Percentiles rank a stretch among this genome's conserved stretches.
Evolutionary conservation across 2,113 vertebrate species (phyloP).

Genomic region (Hemibagrus wyckioides): DNA sequence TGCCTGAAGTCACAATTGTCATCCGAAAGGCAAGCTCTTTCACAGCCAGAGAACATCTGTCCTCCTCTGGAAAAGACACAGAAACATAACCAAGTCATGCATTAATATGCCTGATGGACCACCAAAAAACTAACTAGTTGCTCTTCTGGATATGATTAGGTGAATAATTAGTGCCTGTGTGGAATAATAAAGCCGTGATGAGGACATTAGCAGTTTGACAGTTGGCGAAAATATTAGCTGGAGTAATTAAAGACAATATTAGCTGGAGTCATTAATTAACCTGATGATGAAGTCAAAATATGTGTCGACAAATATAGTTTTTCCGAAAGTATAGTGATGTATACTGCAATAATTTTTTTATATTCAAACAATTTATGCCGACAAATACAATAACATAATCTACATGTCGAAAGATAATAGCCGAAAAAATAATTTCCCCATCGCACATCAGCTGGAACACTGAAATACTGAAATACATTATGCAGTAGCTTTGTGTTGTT

Average conservation of each 20-base stretch:
- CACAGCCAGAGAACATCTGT: constrained; percentile 25
- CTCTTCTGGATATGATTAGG: not conserved
- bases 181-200: not conserved
- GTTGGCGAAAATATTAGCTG: constrained; percentile 27
- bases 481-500: not conserved
- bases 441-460: not conserved
- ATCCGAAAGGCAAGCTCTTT: constrained; percentile 17
- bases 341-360: not conserved
- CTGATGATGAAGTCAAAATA: not conserved
- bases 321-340: not conserved
- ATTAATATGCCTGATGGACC: not conserved
- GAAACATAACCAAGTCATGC: not conserved
- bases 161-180: not conserved
- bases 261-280: constrained; percentile 27
- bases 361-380: not conserved
- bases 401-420: not conserved
- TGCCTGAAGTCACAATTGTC: constrained; percentile 21
- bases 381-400: constrained; percentile 8
- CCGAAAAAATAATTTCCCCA: not conserved
- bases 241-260: constrained; percentile 27
- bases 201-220: constrained; percentile 29
- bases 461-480: not conserved
- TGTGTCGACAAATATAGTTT: not conserved
- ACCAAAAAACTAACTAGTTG: not conserved
- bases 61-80: not conserved